These are phyloP conservation scores for Galagoides demidoff DNA, from an alignment of 2,797 vertebrate genomes.

Conservation along the genomic window DNA sequence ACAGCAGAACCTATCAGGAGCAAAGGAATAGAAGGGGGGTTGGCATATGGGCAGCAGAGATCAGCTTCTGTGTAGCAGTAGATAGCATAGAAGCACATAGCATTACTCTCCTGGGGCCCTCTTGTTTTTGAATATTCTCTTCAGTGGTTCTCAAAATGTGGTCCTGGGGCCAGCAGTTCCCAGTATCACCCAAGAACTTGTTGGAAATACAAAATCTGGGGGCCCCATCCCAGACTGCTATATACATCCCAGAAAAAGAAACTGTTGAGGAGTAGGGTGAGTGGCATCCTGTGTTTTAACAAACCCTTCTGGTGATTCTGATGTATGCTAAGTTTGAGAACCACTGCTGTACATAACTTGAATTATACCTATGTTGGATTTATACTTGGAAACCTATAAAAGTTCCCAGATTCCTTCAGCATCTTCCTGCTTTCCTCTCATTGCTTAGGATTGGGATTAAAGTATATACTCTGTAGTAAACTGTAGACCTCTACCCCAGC, in stretches of 20 bases:
- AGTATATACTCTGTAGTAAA: not conserved
- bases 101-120: too few relatives aligned
- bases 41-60: too few relatives aligned
- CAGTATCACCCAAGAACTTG: not conserved
- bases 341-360: not conserved
- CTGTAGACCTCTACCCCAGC: not conserved
- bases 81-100: too few relatives aligned
- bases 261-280: not conserved
- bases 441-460: not conserved
- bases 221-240: not conserved
- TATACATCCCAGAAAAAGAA: not conserved
- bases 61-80: too few relatives aligned
- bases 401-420: not conserved
- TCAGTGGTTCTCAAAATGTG: not conserved
- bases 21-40: too few relatives aligned
- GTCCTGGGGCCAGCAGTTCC: not conserved
- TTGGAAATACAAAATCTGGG: not conserved
- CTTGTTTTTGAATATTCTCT: not conserved
- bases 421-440: constrained; percentile 10
- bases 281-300: not conserved
- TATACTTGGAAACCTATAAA: not conserved
- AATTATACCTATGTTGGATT: constrained; percentile 8
- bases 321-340: not conserved
- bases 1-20: too few relatives aligned
- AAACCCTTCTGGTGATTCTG: not conserved